phyloP scores from a whole-genome alignment of 2,888 invertebrate species.

The Desoria tigrina region DNA sequence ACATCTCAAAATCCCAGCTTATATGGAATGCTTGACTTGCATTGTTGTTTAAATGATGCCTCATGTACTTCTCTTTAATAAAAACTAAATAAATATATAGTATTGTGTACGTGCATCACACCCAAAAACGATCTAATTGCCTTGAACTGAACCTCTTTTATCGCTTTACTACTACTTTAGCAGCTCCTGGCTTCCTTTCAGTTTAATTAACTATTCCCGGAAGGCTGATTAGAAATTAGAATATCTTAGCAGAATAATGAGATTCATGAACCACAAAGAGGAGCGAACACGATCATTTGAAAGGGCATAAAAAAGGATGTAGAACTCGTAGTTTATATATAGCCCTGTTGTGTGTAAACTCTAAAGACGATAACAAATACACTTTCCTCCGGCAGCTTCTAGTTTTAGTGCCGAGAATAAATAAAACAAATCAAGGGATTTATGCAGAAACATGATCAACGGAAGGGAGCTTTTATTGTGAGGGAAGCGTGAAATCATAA shows the following conservation, averaged over 20 bases:
- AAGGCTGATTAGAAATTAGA: not conserved
- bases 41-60: too few species aligned
- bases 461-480: not conserved
- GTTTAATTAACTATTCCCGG: not conserved
- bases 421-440: conserved; percentile 4
- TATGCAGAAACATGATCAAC: not conserved
- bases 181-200: not conserved
- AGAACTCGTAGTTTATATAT: too few species aligned
- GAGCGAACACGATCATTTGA: not conserved
- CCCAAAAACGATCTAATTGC: too few species aligned
- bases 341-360: too few species aligned
- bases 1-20: too few species aligned
- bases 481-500: conserved; percentile 13
- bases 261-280: conserved; percentile 2
- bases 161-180: not conserved
- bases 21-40: too few species aligned
- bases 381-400: too few species aligned
- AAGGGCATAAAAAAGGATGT: not conserved
- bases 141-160: conserved; percentile 2
- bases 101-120: too few species aligned
- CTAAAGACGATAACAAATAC: too few species aligned
- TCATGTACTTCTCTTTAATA: too few species aligned
- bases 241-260: conserved; percentile 1
- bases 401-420: too few species aligned
- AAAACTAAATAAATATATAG: too few species aligned